Conservation (phyloP, 2,113 vertebrate species). For the Festucalex cinctus region DNA sequence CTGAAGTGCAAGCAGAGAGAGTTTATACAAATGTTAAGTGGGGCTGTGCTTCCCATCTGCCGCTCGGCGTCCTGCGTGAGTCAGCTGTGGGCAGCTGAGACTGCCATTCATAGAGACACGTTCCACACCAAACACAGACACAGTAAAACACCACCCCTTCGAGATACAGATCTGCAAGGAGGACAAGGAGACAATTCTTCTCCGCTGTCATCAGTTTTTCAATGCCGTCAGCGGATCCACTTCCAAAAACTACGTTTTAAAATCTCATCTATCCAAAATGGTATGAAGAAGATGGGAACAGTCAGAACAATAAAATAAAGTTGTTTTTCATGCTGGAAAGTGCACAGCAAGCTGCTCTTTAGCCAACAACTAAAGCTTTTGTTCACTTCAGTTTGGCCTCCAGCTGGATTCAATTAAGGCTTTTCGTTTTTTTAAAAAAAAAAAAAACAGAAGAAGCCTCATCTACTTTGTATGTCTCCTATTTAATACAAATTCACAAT, state of each 20-base stretch:
- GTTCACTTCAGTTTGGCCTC: constrained; percentile 47
- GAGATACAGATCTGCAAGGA: constrained; percentile 4
- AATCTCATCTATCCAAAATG: background rate
- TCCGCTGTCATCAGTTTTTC: constrained; percentile 3
- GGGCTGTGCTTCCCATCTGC: background rate
- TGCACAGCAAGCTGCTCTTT: constrained; percentile 29
- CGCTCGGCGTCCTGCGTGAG: constrained; percentile 24
- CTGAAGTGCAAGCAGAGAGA: background rate
- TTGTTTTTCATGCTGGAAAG: constrained; percentile 36
- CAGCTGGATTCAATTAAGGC: constrained; percentile 62
- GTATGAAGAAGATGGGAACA: constrained; percentile 4
- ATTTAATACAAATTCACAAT: constrained; percentile 15
- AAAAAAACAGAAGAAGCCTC: constrained; percentile 6
- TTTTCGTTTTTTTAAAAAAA: background rate
- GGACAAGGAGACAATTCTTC: background rate
- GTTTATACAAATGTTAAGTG: constrained; percentile 1
- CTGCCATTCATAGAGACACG: constrained; percentile 40
- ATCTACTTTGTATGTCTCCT: constrained; percentile 28
- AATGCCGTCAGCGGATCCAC: background rate
- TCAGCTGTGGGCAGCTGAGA: constrained; percentile 35
- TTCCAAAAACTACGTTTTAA: background rate
- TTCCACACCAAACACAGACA: constrained; percentile 19
- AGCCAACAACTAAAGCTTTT: constrained; percentile 46
- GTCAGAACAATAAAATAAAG: constrained; percentile 12
- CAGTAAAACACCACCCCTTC: constrained; percentile 5